Percentiles rank a stretch among this genome's conserved stretches.
Conservation (phyloP, 2,888 invertebrate species). For the Timandra comae region DNA sequence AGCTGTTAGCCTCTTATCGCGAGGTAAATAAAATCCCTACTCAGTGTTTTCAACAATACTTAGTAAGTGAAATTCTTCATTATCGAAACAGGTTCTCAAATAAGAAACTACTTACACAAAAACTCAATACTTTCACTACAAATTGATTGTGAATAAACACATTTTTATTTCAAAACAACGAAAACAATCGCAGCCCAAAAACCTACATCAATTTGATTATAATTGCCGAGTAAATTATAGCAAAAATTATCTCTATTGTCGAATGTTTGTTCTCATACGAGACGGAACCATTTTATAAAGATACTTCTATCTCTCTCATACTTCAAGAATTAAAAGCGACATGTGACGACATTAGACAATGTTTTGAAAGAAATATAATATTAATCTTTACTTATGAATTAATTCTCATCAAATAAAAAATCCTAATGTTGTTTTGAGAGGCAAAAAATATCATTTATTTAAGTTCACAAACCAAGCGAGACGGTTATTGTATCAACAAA, state of each 20-base stretch:
- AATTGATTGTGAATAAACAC: slow-evolving; percentile 9
- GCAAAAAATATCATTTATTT: too few species aligned
- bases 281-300: slow-evolving; percentile 4
- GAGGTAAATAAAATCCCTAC: too few species aligned
- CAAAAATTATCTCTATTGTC: slow-evolving; percentile 39
- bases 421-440: too few species aligned
- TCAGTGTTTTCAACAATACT: too few species aligned
- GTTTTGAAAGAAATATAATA: slow-evolving; percentile 18
- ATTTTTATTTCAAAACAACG: slow-evolving; percentile 3
- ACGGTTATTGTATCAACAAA: too few species aligned
- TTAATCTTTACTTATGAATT: too few species aligned
- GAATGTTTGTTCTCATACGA: slow-evolving; percentile 33
- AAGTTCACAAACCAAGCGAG: too few species aligned
- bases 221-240: slow-evolving; percentile 31
- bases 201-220: slow-evolving; percentile 30
- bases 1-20: too few species aligned
- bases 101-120: too few species aligned
- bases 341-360: slow-evolving; percentile 9
- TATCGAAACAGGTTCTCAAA: too few species aligned
- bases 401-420: too few species aligned
- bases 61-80: too few species aligned
- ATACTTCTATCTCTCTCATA: slow-evolving; percentile 31
- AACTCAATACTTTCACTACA: neutral
- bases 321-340: slow-evolving; percentile 33
- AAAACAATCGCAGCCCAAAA: slow-evolving; percentile 29